Evolutionary conservation across 2,113 vertebrate genomes (phyloP), one percentile per base, ranked within the genome.

Genomic region (Corvus cornix): DNA sequence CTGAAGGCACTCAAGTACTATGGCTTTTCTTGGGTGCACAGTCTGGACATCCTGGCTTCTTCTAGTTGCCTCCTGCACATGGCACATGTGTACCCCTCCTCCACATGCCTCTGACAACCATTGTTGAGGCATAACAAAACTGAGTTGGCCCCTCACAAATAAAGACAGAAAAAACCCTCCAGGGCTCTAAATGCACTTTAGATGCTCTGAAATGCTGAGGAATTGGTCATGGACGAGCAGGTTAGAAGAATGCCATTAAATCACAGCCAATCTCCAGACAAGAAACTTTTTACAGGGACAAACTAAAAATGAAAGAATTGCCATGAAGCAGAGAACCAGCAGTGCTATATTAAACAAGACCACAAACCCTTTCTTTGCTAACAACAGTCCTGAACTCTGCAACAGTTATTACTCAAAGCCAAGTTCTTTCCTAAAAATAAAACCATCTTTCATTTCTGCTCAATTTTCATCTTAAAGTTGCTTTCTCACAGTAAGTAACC

Each of bases 231-330:
- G 82, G 87, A 30, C 10, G 21, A 39, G 77, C 67, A 75, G 53
- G 85, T 82, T 84, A 83, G 88, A 94, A 84, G 39, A 96, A 88
- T 41, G 21, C 33, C 53, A 16, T 53, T 75, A 95, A 95, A 85
- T 94, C 84, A 94, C 76, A 95, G 59, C 56, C 74, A 60, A 9
- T 44, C 56, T 87, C 60, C 72, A 74, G 89, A 84, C 77, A 81
- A 83, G 53, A 43, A 62, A 44, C 22, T 49, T 96, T 96, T 87
- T 77, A 74, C 69, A 21, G 49, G 76, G 48, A 73, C 59, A 46
- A 84, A 67, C 43, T 74, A 77, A 90, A 87, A 67, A 70, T 21
- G 19, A 49, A 87, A 89, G 58, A 74, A 48, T 67, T 56, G 23
- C 68, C 53, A 7, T 15, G 43, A 60, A 86, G 58, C 81, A 79